These are phyloP conservation scores for Drosophila neotestacea DNA, from an alignment of 2,888 invertebrate genomes.

Conservation along the genomic window DNA sequence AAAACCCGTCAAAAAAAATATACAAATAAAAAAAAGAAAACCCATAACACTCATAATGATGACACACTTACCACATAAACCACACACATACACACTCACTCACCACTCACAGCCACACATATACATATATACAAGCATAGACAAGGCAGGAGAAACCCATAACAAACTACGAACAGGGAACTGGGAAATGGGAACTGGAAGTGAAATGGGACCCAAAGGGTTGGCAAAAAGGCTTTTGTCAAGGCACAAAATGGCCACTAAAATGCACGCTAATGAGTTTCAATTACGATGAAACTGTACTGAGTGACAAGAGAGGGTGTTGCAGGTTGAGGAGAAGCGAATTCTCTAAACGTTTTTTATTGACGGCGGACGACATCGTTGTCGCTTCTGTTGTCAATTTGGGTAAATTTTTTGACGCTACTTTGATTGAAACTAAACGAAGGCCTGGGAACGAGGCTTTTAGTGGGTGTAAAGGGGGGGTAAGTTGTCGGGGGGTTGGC, in stretches of 20 bases:
- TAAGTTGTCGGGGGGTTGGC: conserved; percentile 2
- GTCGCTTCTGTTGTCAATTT: conserved; percentile 79
- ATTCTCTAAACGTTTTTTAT: conserved; percentile 69
- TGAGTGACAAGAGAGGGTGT: not conserved
- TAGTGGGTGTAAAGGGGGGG: conserved; percentile 9
- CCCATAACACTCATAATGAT: conserved; percentile 70
- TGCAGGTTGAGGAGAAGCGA: conserved; percentile 12
- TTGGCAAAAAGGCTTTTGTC: conserved; percentile 52
- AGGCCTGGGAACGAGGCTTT: conserved; percentile 29
- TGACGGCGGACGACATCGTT: conserved; percentile 51
- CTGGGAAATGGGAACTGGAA: not conserved
- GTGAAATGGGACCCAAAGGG: conserved; percentile 60
- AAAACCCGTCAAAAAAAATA: conserved; percentile 38
- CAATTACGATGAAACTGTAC: conserved; percentile 68
- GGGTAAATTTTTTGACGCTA: conserved; percentile 63
- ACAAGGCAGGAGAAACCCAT: conserved; percentile 21
- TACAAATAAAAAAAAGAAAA: conserved; percentile 31
- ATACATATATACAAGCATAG: conserved; percentile 11
- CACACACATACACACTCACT: conserved; percentile 45
- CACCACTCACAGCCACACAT: conserved; percentile 21
- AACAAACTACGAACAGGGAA: conserved; percentile 32
- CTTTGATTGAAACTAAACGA: conserved; percentile 81
- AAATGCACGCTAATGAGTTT: conserved; percentile 81
- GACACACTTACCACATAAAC: conserved; percentile 80
- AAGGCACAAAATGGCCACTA: conserved; percentile 71